These are phyloP conservation scores for Ophion ellenae DNA, from an alignment of 2,888 invertebrate species.

Conservation along the genomic window DNA sequence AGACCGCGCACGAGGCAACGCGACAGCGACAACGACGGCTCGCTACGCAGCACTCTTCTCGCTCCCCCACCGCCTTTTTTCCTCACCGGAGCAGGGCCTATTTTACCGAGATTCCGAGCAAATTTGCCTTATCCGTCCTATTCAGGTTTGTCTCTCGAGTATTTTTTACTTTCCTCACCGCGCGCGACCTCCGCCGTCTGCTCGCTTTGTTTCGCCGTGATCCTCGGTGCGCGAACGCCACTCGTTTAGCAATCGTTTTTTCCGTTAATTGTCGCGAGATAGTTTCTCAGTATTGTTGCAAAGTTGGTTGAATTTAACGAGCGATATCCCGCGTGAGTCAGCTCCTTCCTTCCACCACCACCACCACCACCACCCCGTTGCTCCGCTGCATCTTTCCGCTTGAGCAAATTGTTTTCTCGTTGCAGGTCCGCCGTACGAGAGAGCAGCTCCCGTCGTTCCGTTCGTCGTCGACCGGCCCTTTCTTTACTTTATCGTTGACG, in stretches of 20 bases:
- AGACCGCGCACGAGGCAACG: slow-evolving; percentile 9
- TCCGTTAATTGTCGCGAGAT: slow-evolving; percentile 68
- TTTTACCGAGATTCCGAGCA: slow-evolving; percentile 45
- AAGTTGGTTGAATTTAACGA: slow-evolving; percentile 79
- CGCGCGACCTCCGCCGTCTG: not conserved
- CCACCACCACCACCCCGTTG: not conserved
- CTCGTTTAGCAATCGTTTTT: slow-evolving; percentile 17
- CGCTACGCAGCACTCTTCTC: slow-evolving; percentile 37
- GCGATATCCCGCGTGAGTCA: slow-evolving; percentile 81
- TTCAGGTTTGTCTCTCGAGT: slow-evolving; percentile 41
- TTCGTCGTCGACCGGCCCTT: slow-evolving; percentile 93
- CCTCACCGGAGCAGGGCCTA: slow-evolving; percentile 41
- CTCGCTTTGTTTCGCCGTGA: too few species aligned
- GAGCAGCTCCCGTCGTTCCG: slow-evolving; percentile 85
- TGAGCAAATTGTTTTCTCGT: slow-evolving; percentile 41
- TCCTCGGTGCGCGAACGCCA: not conserved
- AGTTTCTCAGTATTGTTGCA: slow-evolving; percentile 82
- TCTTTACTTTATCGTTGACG: slow-evolving; percentile 93
- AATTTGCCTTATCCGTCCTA: slow-evolving; percentile 45
- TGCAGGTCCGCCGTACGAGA: slow-evolving; percentile 81
- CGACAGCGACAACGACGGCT: slow-evolving; percentile 7
- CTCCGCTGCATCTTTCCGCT: not conserved
- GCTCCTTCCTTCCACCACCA: slow-evolving; percentile 5
- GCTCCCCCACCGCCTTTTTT: slow-evolving; percentile 51
- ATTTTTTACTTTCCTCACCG: not conserved